These are phyloP conservation scores for Apodemia duryi DNA, from an alignment of 2,888 invertebrate species.

Conservation along the genomic window DNA sequence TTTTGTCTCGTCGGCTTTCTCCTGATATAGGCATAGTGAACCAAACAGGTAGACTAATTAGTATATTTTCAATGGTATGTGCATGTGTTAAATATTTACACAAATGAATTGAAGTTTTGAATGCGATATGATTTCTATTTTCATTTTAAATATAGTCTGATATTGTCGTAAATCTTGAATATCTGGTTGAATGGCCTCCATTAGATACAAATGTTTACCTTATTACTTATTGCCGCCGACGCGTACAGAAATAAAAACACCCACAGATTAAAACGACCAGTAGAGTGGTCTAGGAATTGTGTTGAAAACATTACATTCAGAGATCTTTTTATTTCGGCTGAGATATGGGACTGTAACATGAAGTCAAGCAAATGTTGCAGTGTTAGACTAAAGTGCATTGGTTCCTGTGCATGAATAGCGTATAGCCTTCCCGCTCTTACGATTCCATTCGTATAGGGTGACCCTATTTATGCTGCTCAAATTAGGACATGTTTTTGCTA, in stretches of 20 bases:
- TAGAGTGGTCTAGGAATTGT: conserved; percentile 41
- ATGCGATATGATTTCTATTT: conserved; percentile 21
- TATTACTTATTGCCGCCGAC: conserved; percentile 67
- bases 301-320: conserved; percentile 35
- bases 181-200: conserved; percentile 51
- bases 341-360: conserved; percentile 42
- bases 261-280: conserved; percentile 46
- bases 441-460: background rate
- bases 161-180: conserved; percentile 17
- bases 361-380: conserved; percentile 42
- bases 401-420: conserved; percentile 42
- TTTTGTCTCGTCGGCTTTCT: too few species aligned
- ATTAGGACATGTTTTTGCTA: too few species aligned
- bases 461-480: background rate
- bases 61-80: too few species aligned
- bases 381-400: conserved; percentile 42
- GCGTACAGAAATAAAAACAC: conserved; percentile 63
- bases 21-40: too few species aligned
- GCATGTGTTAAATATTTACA: too few species aligned
- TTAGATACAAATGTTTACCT: conserved; percentile 66
- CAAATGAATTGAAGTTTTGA: background rate
- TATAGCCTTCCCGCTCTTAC: conserved; percentile 36
- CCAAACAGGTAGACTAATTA: too few species aligned
- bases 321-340: conserved; percentile 47
- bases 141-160: conserved; percentile 27